Conservation (phyloP, 1,140 invertebrate species). For the Tetranychus cinnabarinus region DNA sequence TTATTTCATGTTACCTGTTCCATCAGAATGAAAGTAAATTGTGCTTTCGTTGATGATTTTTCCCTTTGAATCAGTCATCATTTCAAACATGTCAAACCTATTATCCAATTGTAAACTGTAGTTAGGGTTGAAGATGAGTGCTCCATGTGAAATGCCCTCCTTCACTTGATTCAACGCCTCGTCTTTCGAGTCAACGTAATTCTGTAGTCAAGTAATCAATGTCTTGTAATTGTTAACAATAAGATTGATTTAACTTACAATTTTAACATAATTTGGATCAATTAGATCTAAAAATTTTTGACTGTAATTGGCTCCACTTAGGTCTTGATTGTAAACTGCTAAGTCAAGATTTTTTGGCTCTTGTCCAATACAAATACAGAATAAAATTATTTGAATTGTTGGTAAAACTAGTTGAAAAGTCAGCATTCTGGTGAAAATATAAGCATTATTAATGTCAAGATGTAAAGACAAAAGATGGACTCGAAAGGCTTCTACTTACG, state of each 20-base stretch:
- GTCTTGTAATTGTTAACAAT: background rate
- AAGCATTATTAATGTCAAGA: background rate
- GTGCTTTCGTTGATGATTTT: background rate
- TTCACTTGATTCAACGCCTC: slow-evolving; percentile 4
- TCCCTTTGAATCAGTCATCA: background rate
- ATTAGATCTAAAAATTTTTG: slow-evolving; percentile 3
- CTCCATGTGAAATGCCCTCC: slow-evolving; percentile 4
- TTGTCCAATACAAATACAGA: slow-evolving; percentile 73
- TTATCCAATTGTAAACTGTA: slow-evolving; percentile 3
- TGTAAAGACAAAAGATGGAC: background rate
- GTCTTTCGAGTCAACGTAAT: slow-evolving; percentile 7
- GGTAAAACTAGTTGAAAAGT: slow-evolving; percentile 67
- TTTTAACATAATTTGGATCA: background rate
- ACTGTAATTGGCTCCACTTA: background rate
- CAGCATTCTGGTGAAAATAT: slow-evolving; percentile 12
- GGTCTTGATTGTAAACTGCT: slow-evolving; percentile 36
- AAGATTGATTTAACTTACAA: background rate
- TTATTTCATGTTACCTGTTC: background rate
- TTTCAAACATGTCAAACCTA: background rate
- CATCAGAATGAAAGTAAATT: background rate
- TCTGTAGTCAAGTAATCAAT: background rate
- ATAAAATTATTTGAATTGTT: slow-evolving; percentile 69
- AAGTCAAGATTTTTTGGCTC: slow-evolving; percentile 57
- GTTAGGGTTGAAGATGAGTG: slow-evolving; percentile 5
- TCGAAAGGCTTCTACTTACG: background rate